These are phyloP conservation scores for Carlito syrichta DNA, from an alignment of 2,113 vertebrate genomes.

Conservation along the genomic window DNA sequence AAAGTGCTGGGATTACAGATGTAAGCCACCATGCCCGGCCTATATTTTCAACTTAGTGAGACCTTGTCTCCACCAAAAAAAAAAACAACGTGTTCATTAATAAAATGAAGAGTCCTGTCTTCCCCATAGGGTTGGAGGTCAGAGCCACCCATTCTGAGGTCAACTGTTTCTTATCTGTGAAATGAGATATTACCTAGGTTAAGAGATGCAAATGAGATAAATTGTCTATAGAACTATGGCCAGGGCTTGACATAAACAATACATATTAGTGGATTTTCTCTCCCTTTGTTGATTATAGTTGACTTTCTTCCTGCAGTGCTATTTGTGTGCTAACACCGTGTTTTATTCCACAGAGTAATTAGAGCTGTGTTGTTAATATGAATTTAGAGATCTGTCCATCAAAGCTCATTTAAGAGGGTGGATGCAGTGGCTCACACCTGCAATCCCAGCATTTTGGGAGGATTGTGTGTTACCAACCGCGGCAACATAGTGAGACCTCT, in stretches of 20 bases:
- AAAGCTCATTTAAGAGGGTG: neutral
- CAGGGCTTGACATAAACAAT: neutral
- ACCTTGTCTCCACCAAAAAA: too few species aligned
- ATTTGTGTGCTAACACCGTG: neutral
- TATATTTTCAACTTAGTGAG: too few species aligned
- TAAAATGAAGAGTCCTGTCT: neutral
- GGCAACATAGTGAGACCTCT: too few species aligned
- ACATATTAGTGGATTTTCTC: neutral
- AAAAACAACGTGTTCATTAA: neutral
- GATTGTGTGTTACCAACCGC: too few species aligned
- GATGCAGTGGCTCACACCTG: too few species aligned
- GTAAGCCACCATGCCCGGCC: too few species aligned
- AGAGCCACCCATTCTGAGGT: neutral
- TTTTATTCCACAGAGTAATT: too few species aligned
- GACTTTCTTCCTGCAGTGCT: neutral
- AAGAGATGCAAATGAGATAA: neutral
- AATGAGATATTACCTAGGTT: neutral
- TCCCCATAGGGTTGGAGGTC: neutral
- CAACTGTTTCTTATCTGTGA: neutral
- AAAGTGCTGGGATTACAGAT: too few species aligned
- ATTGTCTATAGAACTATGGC: neutral
- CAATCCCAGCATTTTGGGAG: too few species aligned
- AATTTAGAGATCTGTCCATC: neutral
- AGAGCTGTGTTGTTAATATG: neutral
- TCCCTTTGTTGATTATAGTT: neutral